A percentile compares a stretch with the other conserved stretches of the same genome.
These are phyloP conservation scores for Caerostris extrusa DNA, from an alignment of 1,140 invertebrate genomes.

Conservation along the genomic window DNA sequence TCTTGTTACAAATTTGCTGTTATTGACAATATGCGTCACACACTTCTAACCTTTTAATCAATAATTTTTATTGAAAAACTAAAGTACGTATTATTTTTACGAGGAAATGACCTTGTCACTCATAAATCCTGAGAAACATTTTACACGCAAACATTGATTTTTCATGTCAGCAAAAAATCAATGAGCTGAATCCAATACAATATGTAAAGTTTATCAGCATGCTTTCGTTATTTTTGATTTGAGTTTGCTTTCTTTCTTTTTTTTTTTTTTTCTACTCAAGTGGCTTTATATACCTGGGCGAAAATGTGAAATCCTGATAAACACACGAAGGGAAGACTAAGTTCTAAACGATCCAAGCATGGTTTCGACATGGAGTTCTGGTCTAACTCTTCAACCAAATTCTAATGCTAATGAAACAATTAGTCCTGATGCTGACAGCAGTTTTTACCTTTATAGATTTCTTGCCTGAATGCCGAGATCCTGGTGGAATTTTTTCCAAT, in stretches of 20 bases:
- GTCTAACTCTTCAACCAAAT: neutral
- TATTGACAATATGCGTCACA: too few species aligned
- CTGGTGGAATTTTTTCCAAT: slow-evolving; percentile 13
- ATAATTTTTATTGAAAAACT: too few species aligned
- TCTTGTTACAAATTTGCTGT: too few species aligned
- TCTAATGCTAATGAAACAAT: neutral
- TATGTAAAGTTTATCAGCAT: neutral
- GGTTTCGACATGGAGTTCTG: slow-evolving; percentile 57
- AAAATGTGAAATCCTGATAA: neutral
- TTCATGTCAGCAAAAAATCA: neutral
- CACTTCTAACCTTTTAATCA: too few species aligned
- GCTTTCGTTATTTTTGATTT: neutral
- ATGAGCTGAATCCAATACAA: too few species aligned
- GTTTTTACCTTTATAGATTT: slow-evolving; percentile 74
- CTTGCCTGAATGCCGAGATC: slow-evolving; percentile 40
- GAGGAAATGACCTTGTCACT: too few species aligned
- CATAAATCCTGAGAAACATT: too few species aligned
- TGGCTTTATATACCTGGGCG: neutral
- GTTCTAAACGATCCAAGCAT: neutral
- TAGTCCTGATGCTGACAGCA: neutral
- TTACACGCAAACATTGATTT: neutral
- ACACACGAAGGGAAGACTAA: neutral
- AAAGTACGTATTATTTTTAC: too few species aligned
- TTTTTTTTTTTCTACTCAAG: neutral
- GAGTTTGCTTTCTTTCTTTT: neutral